A percentile compares a stretch with the other conserved stretches of the same genome.
These are phyloP conservation scores for Liodrosophila aerea DNA, from an alignment of 2,888 invertebrate species.

Conservation along the genomic window DNA sequence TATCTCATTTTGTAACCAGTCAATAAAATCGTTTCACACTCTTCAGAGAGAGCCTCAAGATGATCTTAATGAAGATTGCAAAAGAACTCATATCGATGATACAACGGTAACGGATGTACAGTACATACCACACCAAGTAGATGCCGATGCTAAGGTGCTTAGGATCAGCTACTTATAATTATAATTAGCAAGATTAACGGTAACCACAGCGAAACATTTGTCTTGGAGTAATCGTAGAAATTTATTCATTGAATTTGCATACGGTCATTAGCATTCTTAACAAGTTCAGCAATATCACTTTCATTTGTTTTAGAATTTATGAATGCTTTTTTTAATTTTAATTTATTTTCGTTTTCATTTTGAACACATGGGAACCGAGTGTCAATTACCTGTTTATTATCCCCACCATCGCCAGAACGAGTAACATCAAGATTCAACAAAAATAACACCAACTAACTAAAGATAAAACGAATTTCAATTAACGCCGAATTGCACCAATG, in stretches of 20 bases:
- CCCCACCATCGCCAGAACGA: background rate
- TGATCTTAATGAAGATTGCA: background rate
- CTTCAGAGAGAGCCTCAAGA: background rate
- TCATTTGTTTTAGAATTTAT: conserved; percentile 30
- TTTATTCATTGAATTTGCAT: conserved; percentile 3
- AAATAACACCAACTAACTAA: conserved; percentile 2
- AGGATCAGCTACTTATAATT: conserved; percentile 9
- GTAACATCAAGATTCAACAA: background rate
- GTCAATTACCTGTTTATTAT: conserved; percentile 12
- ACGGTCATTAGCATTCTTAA: conserved; percentile 35
- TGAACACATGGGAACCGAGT: conserved; percentile 6
- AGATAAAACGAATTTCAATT: conserved; percentile 39
- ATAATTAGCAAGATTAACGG: conserved; percentile 9
- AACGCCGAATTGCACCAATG: conserved; percentile 32
- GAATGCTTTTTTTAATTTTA: conserved; percentile 4
- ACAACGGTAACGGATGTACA: too few species aligned
- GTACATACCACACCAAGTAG: conserved; percentile 2
- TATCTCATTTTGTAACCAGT: conserved; percentile 47
- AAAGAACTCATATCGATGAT: too few species aligned
- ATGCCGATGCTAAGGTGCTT: conserved; percentile 1
- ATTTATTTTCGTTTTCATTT: too few species aligned
- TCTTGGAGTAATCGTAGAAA: conserved; percentile 5
- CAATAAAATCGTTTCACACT: conserved; percentile 31
- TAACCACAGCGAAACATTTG: conserved; percentile 4
- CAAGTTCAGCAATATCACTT: conserved; percentile 24